These are phyloP conservation scores for Conopomorpha cramerella DNA, from an alignment of 1,140 invertebrate genomes.

Conservation along the genomic window DNA sequence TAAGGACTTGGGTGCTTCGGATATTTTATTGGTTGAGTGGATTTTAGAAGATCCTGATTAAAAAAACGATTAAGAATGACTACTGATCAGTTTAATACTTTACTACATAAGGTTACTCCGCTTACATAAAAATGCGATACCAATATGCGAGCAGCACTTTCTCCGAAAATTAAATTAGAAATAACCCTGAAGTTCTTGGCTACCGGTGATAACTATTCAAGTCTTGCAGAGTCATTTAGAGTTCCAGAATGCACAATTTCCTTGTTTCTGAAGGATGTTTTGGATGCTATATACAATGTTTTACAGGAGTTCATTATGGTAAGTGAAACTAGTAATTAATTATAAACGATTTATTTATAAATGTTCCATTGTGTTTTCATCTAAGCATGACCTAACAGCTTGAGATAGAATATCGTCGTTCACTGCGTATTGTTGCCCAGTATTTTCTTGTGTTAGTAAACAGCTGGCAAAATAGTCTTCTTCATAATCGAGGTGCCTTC, in stretches of 20 bases:
- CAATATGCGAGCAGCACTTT: constrained; percentile 1
- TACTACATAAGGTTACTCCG: background rate
- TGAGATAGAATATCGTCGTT: background rate
- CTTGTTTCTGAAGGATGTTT: background rate
- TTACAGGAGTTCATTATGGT: background rate
- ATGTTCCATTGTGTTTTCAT: background rate
- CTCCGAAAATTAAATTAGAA: constrained; percentile 1
- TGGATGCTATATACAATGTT: constrained; percentile 2
- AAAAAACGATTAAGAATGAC: constrained; percentile 1
- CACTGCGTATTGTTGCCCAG: background rate
- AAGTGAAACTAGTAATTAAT: constrained; percentile 1
- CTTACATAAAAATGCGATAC: background rate
- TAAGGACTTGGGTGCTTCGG: background rate
- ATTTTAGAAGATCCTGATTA: constrained; percentile 1
- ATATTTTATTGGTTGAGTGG: background rate
- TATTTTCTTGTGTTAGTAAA: constrained; percentile 1
- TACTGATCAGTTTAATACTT: background rate
- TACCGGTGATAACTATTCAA: constrained; percentile 1
- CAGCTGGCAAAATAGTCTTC: background rate
- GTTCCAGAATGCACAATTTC: constrained; percentile 1
- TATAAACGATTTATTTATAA: background rate
- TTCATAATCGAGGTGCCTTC: background rate
- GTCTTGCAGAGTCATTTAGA: constrained; percentile 1
- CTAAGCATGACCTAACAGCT: constrained; percentile 1
- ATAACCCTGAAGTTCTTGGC: constrained; percentile 1